Conservation (phyloP, 1,140 invertebrate genomes). For the Melanaphis sacchari region DNA sequence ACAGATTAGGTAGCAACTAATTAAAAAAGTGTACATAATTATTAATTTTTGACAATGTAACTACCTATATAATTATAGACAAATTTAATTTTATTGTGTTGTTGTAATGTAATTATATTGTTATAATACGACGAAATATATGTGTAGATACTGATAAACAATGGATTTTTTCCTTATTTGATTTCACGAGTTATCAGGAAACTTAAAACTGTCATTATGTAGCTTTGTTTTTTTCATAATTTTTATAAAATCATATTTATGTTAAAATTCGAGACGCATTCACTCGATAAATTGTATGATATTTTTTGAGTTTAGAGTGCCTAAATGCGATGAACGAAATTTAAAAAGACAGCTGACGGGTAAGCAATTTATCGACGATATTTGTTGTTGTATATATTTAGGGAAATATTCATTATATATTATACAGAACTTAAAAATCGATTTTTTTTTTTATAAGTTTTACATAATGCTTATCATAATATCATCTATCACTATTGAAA, state of each 20-base stretch:
- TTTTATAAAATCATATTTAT: not conserved
- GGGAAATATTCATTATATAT: not conserved
- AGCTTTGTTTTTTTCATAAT: not conserved
- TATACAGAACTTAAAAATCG: not conserved
- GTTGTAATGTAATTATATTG: not conserved
- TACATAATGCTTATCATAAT: not conserved
- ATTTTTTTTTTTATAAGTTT: not conserved
- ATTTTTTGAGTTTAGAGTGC: slow-evolving; percentile 1
- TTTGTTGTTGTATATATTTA: not conserved
- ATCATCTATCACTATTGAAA: not conserved
- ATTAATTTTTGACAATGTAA: no score
- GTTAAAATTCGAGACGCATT: not conserved
- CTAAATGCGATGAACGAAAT: not conserved
- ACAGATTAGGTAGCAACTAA: no score
- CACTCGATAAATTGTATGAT: not conserved
- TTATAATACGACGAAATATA: not conserved
- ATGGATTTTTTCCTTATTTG: not conserved
- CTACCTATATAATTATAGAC: no score
- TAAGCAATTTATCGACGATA: not conserved
- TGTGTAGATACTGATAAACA: not conserved
- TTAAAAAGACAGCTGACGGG: not conserved
- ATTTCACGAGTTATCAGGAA: not conserved
- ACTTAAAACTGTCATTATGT: slow-evolving; percentile 14
- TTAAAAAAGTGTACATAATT: no score
- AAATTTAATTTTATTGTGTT: no score